These are phyloP conservation scores for Nephrocerus scutellatus DNA, from an alignment of 2,888 invertebrate species.

Conservation along the genomic window DNA sequence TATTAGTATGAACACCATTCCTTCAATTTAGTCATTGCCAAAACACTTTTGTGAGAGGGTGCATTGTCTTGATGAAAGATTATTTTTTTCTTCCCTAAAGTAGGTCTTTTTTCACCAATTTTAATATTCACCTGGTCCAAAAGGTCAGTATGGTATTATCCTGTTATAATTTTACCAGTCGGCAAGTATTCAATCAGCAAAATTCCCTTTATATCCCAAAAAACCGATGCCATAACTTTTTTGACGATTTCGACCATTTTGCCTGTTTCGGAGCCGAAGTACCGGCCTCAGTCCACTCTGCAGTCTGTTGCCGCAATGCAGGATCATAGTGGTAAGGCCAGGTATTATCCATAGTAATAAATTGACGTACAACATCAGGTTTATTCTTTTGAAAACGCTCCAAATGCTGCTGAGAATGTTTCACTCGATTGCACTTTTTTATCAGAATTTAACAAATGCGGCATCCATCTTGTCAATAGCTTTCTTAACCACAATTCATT, in stretches of 20 bases:
- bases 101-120: background rate
- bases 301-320: background rate
- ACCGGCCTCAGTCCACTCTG: background rate
- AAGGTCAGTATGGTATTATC: background rate
- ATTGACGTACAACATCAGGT: background rate
- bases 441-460: background rate
- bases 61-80: conserved; percentile 1
- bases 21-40: background rate
- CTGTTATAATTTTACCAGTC: background rate
- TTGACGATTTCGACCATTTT: background rate
- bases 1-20: no score
- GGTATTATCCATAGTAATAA: background rate
- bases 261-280: background rate
- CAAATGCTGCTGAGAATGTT: background rate
- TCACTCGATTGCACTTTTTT: background rate
- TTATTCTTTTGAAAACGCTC: background rate
- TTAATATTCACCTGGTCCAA: background rate
- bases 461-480: background rate
- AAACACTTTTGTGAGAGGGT: background rate
- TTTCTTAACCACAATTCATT: background rate
- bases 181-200: background rate
- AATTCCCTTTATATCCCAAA: background rate
- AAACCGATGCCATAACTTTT: background rate
- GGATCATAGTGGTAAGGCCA: no score
- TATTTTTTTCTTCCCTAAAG: background rate